Conservation (phyloP, 2,113 vertebrate genomes). For the Apistogramma diplotaenia region DNA sequence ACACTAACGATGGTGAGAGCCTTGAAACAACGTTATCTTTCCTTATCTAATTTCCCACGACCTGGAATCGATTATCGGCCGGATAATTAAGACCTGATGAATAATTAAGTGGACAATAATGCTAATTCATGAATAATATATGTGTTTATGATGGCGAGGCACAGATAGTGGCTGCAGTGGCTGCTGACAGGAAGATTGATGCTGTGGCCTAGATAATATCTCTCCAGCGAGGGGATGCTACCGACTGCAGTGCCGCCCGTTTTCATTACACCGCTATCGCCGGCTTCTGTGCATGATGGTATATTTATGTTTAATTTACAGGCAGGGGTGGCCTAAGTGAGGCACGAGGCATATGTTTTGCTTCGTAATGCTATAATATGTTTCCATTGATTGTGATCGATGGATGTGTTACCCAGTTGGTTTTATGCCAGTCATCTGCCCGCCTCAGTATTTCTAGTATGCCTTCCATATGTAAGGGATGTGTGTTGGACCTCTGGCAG, state of each 20-base stretch:
- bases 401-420: not conserved
- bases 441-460: not conserved
- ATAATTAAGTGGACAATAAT: conserved; percentile 75
- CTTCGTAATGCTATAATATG: not conserved
- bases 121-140: conserved; percentile 72
- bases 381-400: not conserved
- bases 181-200: conserved; percentile 68
- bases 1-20: not conserved
- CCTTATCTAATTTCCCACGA: conserved; percentile 59
- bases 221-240: conserved; percentile 50
- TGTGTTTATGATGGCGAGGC: conserved; percentile 62
- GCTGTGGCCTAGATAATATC: conserved; percentile 58
- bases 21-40: conserved; percentile 44
- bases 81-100: conserved; percentile 72
- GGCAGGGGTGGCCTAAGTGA: conserved; percentile 31
- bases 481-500: not conserved
- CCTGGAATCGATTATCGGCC: conserved; percentile 50
- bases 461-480: not conserved
- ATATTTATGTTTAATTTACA: conserved; percentile 65
- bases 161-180: conserved; percentile 13
- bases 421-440: too few relatives aligned
- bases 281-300: conserved; percentile 42
- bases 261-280: conserved; percentile 52
- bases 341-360: not conserved
- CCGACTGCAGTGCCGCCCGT: conserved; percentile 29